Base-by-base conservation (phyloP, 2,113 vertebrate species). In the Vidua chalybeata region DNA sequence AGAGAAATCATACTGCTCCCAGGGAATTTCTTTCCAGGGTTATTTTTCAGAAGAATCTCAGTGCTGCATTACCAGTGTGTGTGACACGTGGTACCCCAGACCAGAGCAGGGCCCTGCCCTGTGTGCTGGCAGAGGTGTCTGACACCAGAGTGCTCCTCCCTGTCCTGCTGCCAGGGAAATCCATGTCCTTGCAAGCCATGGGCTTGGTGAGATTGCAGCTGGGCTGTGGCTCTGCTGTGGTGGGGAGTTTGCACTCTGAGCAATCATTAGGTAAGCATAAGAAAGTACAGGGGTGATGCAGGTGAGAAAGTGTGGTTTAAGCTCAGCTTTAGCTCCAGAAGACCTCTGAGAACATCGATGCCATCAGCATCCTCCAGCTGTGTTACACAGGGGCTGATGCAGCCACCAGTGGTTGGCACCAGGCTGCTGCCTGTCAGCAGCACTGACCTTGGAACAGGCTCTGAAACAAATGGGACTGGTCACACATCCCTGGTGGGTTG, bases 41-140 rank as follows among this genome's bases (percentile, higher is more conserved):
- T 54, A 7, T 45, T 79, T 75, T 79, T 21, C 4, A 41, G 77
- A 15, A 39, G 37, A 58, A 28, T 45, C 31, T 52, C 51, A 14
- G 41, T 15, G 56, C 26, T 77, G 45, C 7, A 0, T 63, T 18
- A 11, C 19, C 15, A n/a, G 31, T 1, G 6, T 10, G 21, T 10
- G 46, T 56, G 64, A 48, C 21, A 4, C 0, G 0, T 41, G 78
- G 46, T 14, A 27, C 26, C 46, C 2, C 2, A 56, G 73, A 41
- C 2, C 4, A 3, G 46, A 51, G 63, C 81, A 8, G 1, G 3
- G 37, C 69, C 35, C 52, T 83, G 39, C 6, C 2, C 22, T 43
- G 45, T 19, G 24, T 39, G 58, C 52, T 63, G 62, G 10, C 28
- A 46, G 17, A 18, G n/a, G 24, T 61, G 43, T 49, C 49, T 5